Percentiles rank a stretch among this genome's conserved stretches.
These are phyloP conservation scores for Drosophila subsilvestris DNA, from an alignment of 2,888 invertebrate species.

Conservation along the genomic window DNA sequence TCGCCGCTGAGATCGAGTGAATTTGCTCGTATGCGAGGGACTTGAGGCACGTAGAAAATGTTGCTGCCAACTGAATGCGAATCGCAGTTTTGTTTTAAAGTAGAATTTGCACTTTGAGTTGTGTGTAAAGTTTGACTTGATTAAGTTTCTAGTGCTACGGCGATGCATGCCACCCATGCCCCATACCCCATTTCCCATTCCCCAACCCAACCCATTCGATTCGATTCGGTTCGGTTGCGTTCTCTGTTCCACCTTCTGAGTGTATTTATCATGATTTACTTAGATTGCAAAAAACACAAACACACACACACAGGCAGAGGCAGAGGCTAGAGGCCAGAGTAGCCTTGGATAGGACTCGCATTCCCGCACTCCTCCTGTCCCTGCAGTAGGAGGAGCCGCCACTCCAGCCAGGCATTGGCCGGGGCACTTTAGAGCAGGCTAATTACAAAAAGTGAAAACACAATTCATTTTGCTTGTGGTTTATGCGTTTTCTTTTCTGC, in stretches of 20 bases:
- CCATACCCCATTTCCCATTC: too few relatives aligned
- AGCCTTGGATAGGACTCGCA: background rate
- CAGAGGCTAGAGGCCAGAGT: background rate
- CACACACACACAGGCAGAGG: background rate
- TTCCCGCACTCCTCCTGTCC: background rate
- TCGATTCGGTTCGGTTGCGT: too few relatives aligned
- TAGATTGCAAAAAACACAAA: slow-evolving; percentile 3
- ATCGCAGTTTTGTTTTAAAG: background rate
- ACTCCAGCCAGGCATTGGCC: slow-evolving; percentile 4
- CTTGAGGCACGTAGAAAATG: too few relatives aligned
- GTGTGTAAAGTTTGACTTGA: background rate
- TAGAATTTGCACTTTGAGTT: background rate
- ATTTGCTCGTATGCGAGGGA: too few relatives aligned
- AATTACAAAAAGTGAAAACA: slow-evolving; percentile 67
- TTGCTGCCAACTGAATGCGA: too few relatives aligned
- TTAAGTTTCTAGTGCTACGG: background rate
- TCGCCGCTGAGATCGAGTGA: too few relatives aligned
- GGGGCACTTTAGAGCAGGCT: slow-evolving; percentile 48
- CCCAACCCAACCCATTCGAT: background rate
- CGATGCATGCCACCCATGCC: background rate
- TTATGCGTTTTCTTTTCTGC: slow-evolving; percentile 49
- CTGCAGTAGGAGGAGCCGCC: background rate
- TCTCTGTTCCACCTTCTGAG: slow-evolving; percentile 12
- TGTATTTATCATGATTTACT: slow-evolving; percentile 43
- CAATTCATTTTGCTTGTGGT: slow-evolving; percentile 66